A percentile compares a stretch with the other conserved stretches of the same genome.
phyloP scores from a whole-genome alignment of 2,113 vertebrate species.

The Larimichthys crocea region DNA sequence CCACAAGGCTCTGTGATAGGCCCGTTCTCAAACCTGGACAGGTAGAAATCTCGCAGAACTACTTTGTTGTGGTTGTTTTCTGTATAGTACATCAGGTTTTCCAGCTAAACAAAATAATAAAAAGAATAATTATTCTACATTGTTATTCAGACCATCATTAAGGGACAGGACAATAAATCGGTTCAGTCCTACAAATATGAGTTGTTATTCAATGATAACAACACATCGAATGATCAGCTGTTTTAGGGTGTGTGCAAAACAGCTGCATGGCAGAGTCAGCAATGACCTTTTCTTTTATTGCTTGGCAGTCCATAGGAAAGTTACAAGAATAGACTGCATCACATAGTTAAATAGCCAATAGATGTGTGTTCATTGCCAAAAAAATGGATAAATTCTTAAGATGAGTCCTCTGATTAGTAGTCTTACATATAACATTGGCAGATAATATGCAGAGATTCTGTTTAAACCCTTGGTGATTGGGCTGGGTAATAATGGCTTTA shows the following conservation, averaged over 20 bases:
- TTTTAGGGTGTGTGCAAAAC: not conserved
- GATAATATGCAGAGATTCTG: not conserved
- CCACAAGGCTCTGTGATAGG: slow-evolving; percentile 89
- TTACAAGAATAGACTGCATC: not conserved
- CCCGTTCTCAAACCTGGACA: slow-evolving; percentile 89
- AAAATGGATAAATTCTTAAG: not conserved
- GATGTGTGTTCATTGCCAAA: not conserved
- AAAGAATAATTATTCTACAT: not conserved
- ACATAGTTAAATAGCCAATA: not conserved
- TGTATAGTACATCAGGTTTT: slow-evolving; percentile 91
- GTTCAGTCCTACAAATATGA: too few relatives aligned
- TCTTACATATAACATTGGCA: not conserved
- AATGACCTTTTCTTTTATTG: not conserved
- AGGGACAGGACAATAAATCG: too few relatives aligned
- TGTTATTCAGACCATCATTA: too few relatives aligned
- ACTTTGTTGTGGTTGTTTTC: slow-evolving; percentile 90
- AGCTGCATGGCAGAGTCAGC: not conserved
- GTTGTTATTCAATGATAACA: too few relatives aligned
- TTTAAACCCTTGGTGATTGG: not conserved
- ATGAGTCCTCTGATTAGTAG: not conserved
- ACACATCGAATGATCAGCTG: too few relatives aligned
- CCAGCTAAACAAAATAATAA: slow-evolving; percentile 78
- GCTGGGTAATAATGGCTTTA: not conserved
- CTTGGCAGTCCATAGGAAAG: not conserved
- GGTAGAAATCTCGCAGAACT: slow-evolving; percentile 89